Evolutionary conservation across 2,113 vertebrate genomes (phyloP).

Genomic region (Synodontis membranacea): DNA sequence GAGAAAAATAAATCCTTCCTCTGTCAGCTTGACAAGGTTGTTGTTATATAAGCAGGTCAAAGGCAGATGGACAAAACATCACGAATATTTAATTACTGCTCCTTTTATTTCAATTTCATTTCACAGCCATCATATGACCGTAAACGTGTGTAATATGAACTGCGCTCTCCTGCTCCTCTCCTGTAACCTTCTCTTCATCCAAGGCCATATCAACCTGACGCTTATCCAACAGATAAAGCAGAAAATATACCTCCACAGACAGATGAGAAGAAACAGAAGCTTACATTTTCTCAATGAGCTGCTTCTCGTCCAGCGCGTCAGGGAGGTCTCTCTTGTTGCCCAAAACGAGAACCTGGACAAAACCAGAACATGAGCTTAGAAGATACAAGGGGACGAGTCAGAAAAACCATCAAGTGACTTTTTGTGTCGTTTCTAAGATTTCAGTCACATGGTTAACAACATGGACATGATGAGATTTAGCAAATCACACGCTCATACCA

Average conservation of each 20-base stretch:
- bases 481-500: not conserved
- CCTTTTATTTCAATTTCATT: not conserved
- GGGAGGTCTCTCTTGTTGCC: slow-evolving; percentile 88
- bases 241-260: too few relatives aligned
- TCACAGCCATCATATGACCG: not conserved
- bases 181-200: not conserved
- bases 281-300: slow-evolving; percentile 90
- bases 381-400: not conserved
- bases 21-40: not conserved
- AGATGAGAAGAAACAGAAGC: slow-evolving; percentile 43
- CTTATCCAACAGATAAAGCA: not conserved
- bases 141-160: not conserved
- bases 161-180: not conserved
- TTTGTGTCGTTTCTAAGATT: not conserved
- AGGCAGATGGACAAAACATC: not conserved
- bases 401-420: not conserved
- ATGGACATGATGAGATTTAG: not conserved
- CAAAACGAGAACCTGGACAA: slow-evolving; percentile 80
- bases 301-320: slow-evolving; percentile 85
- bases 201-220: not conserved
- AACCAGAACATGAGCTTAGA: not conserved
- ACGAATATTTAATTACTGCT: not conserved
- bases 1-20: not conserved
- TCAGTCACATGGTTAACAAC: not conserved
- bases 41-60: not conserved